Conservation (phyloP, 1,140 invertebrate species). For the Armadillidium nasatum region DNA sequence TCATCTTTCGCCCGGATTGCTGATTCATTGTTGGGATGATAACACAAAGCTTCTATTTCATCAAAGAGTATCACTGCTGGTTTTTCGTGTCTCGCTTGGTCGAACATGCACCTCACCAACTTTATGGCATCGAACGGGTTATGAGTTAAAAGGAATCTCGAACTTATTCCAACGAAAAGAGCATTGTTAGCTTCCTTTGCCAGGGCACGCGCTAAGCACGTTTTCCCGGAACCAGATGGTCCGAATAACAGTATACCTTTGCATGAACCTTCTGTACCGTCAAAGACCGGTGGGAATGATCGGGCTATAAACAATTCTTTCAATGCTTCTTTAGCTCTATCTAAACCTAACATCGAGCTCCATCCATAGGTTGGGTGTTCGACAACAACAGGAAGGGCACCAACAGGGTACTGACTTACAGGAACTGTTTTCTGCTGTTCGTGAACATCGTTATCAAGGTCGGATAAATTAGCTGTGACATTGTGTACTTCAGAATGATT, state of each 20-base stretch:
- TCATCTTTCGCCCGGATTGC: conserved; percentile 41
- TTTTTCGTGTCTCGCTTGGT: conserved; percentile 35
- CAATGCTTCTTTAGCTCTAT: conserved; percentile 42
- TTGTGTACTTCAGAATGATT: conserved; percentile 41
- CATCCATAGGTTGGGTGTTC: conserved; percentile 42
- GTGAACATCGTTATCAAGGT: conserved; percentile 34
- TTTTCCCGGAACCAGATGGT: conserved; percentile 41
- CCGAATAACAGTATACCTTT: conserved; percentile 41
- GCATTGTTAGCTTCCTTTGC: conserved; percentile 38
- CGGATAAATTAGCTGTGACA: conserved; percentile 22
- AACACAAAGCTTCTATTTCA: conserved; percentile 37
- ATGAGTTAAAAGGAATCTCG: conserved; percentile 33
- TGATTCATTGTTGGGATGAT: conserved; percentile 33
- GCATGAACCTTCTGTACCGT: conserved; percentile 41
- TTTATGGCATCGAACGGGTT: conserved; percentile 35
- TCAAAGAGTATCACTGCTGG: conserved; percentile 42
- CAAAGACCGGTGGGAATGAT: conserved; percentile 41
- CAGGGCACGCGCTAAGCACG: conserved; percentile 39
- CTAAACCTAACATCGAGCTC: conserved; percentile 40
- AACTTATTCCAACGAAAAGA: conserved; percentile 31
- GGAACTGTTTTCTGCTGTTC: conserved; percentile 29
- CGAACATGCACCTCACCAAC: conserved; percentile 42
- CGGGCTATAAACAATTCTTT: conserved; percentile 39
- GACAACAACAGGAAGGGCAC: conserved; percentile 37
- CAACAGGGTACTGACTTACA: conserved; percentile 31